Base-by-base conservation (phyloP, 1,140 invertebrate genomes). In the Leptopilina clavipes region DNA sequence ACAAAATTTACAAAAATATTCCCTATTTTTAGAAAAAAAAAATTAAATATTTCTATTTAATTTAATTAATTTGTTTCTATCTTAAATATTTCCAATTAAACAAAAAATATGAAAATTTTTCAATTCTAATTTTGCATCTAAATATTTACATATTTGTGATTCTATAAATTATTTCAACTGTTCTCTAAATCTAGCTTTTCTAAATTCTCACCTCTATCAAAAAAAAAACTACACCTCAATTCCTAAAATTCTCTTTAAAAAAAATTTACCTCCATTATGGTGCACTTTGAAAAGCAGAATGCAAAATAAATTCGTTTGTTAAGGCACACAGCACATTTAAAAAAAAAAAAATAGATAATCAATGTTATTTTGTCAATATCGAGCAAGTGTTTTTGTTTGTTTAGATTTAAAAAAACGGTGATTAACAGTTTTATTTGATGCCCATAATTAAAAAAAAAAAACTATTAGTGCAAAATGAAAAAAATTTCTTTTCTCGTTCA, bases 241-340 rank as follows among this genome's bases (percentile, higher is more conserved):
- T 22, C 56, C 22, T 12, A 22, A 22, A 22, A 19, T 19, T 14
- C 22, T 25, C 22, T 14, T n/a, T 25, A n/a, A 65, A 31, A 37
- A 44, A 59, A 80, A 88, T 81, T 89, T 89, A 89, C 86, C 87
- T 89, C 86, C 11, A 86, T 81, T 76, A 85, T 80, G 83, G 76
- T 76, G 85, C 78, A 85, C 83, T 89, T 88, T 76, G 79, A 83
- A 73, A 84, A 85, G 83, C 81, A 85, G 86, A 84, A 85, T 75
- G 86, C 22, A 65, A 65, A 65, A 65, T 31, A 65, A n/a, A 65
- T 65, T 37, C 12, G 31, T 14, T 37, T 65, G 11, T 37, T n/a
- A 65, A 31, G 0, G 22, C 14, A n/a, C 2, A 3, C 11, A 14
- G 19, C 25, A 14, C 2, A 19, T n/a, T 14, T 11, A 12, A 18